Base-by-base conservation (phyloP, 2,113 vertebrate genomes). In the Peromyscus leucopus region DNA sequence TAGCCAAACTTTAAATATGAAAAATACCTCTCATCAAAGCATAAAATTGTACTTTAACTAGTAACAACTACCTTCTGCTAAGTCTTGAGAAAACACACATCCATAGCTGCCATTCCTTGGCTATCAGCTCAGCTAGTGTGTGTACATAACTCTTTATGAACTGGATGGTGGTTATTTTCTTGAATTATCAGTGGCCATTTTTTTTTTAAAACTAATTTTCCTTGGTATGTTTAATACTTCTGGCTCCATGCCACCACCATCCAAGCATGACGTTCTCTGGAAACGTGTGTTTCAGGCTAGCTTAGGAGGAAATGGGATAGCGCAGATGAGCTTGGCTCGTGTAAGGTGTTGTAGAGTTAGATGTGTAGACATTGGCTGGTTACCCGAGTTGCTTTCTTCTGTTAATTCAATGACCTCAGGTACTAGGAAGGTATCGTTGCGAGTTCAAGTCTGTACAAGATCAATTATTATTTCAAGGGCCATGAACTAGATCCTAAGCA, bases 1-100 rank as follows among this genome's bases (percentile, higher is more conserved):
- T 61, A 96, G 67, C 65, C 95, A 97, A 92, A 95, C 2, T 94
- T 95, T 95, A 90, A n/a, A 96, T 94, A 69, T 74, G 48, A 95
- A 96, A 55, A 97, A 93, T 93, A 91, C 21, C 59, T 89, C 82
- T 57, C 57, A 85, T 80, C 9, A 86, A 92, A 55, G 84, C 95
- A 92, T 95, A 93, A 90, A 96, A 96, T 88, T 92, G 46, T 86
- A 72, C 84, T 90, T 92, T 61, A 90, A 55, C 71, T n/a, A 80
- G 36, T n/a, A 67, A 83, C 26, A 80, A 7, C 85, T 72, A 72
- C 55, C 79, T 89, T 90, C 84, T 42, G 42, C 57, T 76, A 85
- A 48, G 51, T n/a, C 72, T 92, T 92, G 28, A 74, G 65, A 93
- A 46, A 63, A 48, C 69, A 48, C 8, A 3, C 15, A n/a, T 72